Percentiles rank a stretch among this genome's conserved stretches.
These are phyloP conservation scores for Oryzias dopingdopingensis DNA, from an alignment of 2,797 vertebrate genomes.

Conservation along the genomic window DNA sequence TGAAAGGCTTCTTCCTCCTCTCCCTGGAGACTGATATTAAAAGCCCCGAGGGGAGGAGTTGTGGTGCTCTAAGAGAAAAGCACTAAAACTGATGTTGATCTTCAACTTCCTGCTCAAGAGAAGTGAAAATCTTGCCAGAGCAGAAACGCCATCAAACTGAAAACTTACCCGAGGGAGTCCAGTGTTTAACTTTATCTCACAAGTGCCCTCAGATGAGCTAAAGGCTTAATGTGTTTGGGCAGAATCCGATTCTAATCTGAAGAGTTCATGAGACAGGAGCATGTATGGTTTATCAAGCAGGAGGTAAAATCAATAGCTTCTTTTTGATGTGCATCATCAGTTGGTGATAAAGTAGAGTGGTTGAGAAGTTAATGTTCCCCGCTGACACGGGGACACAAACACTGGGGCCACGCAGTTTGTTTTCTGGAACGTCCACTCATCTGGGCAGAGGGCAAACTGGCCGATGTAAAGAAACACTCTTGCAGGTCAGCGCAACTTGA, in stretches of 20 bases:
- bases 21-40: conserved; percentile 28
- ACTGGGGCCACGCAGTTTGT: conserved; percentile 19
- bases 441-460: conserved; percentile 40
- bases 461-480: conserved; percentile 39
- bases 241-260: conserved; percentile 33
- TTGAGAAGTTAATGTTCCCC: conserved; percentile 18
- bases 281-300: conserved; percentile 34
- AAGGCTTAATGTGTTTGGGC: conserved; percentile 22
- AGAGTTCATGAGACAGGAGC: conserved; percentile 7
- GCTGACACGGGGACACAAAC: conserved; percentile 30
- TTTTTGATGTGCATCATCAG: conserved; percentile 40
- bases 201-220: conserved; percentile 21
- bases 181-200: conserved; percentile 8
- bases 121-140: not conserved
- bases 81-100: conserved; percentile 30
- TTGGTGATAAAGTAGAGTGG: conserved; percentile 34
- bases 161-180: not conserved
- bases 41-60: conserved; percentile 39
- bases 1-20: conserved; percentile 17
- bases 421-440: conserved; percentile 25
- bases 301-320: conserved; percentile 38
- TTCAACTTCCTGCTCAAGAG: conserved; percentile 12
- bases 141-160: conserved; percentile 1
- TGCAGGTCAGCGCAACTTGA: conserved; percentile 56
- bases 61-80: conserved; percentile 20